Evolutionary conservation across 2,797 vertebrate species (phyloP), one percentile per base, ranked within the genome.

Genomic region (Anguilla anguilla): DNA sequence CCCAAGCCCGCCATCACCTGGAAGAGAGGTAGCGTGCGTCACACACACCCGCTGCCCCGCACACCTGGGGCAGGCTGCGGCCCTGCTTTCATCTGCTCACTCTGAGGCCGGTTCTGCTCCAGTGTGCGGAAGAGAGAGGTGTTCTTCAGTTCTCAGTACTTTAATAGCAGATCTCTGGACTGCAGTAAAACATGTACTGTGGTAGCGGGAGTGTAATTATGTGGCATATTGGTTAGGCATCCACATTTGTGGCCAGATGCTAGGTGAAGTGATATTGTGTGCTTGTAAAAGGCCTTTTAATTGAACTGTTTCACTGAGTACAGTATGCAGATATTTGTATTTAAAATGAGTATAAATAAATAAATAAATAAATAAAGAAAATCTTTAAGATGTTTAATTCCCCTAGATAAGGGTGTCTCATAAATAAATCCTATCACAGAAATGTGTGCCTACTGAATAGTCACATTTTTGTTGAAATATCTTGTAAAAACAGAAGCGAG

Each of bases 1-100:
- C 98, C 98, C 53, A 98, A 96, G 85, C 97, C 98, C 0, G 96
- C 97, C 92, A 96, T 99, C 93, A 96, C 95, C 1, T 99, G 98
- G 98, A 98, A 93, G 92, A 98, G 94, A 97, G 98, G 98, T 98
- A 96, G 67, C 53, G 77, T 22, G 35, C 39, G 22, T 39, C 46
- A 51, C 82, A 28, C 81, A 79, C 49, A 53, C 25, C 35, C 43
- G 28, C 61, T n/a, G n/a, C 31, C 81, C 59, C 57, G 55, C 84
- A 69, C 28, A 28, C 13, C 57, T 22, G 53, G 7, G 57, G 9
- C 57, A 0, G 10, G 2, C 3, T 0, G 28, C 53, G 5, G 6
- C 1, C 6, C 13, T 0, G 72, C 31, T 77, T 35, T 39, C 3
- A 72, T 72, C 31, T 1, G 31, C 9, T 31, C 0, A 6, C 72